Base-by-base conservation (phyloP, 2,888 invertebrate genomes). In the Aporophyla lueneburgensis region DNA sequence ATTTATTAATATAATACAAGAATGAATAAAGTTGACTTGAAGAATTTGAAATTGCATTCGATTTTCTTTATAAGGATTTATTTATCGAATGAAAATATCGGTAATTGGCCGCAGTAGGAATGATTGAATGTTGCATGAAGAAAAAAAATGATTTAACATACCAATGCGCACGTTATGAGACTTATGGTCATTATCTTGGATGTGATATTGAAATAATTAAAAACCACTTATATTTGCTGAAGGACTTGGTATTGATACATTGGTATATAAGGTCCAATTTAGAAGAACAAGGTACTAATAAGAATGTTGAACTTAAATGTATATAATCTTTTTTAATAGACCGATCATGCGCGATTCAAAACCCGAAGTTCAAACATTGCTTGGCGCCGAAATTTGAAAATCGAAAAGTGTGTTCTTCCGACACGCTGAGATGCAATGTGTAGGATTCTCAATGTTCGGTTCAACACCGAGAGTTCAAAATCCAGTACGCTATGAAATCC, bases 41-140 rank as follows among this genome's bases (percentile, higher is more conserved):
- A 74, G 58, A 74, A 80, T 71, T 83, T 69, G 49, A 68, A 82
- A 78, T 70, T 71, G 63, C 27, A 67, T 74, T 74, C 76, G 59
- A 77, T 80, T 66, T 65, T 53, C 67, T 78, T 53, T 72, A 84
- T 76, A 86, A 33, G 75, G 85, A 65, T 59, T 76, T 84, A 71
- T 71, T 66, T 59, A 71, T 76, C 21, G 71, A 71, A 80, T 69
- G 72, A 84, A 81, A 78, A 76, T 71, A 73, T 71, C n/a, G 59
- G 14, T 84, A 72, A 77, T 75, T 77, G 77, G 27, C 61, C 7
- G 43, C 51, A 46, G 40, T 53, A 71, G 66, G 58, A 77, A 77
- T 84, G 68, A 86, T 76, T 71, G 33, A 53, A 74, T 54, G 54
- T 58, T 56, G 63, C 24, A 56, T 59, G 1, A 12, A 21, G 68